These are phyloP conservation scores for Eristalis intricaria DNA, from an alignment of 2,888 invertebrate genomes.

Conservation along the genomic window DNA sequence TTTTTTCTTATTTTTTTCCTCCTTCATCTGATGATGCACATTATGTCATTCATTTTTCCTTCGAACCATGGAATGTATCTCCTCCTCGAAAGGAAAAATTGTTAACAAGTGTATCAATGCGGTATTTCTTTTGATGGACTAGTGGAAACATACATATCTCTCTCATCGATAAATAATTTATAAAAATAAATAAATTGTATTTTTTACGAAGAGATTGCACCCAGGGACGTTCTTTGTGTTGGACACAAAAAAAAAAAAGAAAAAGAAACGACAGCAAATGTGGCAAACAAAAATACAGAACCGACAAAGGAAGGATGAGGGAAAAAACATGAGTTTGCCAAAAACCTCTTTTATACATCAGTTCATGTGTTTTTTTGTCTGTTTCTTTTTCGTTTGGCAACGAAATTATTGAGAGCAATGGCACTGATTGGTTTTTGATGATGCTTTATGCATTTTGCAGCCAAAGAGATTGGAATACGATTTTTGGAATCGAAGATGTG, in stretches of 20 bases:
- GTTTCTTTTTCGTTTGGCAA: constrained; percentile 68
- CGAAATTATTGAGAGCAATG: constrained; percentile 77
- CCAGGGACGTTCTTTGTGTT: constrained; percentile 4
- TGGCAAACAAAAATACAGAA: constrained; percentile 13
- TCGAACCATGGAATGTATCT: constrained; percentile 12
- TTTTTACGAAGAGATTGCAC: constrained; percentile 43
- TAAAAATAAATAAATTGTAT: constrained; percentile 64
- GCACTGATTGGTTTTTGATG: constrained; percentile 75
- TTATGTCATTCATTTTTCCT: constrained; percentile 69
- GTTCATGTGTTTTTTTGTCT: constrained; percentile 27
- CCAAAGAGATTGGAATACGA: constrained; percentile 55
- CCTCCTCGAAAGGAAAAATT: constrained; percentile 35
- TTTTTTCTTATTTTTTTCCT: constrained; percentile 16
- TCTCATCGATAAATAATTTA: constrained; percentile 74
- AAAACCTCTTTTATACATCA: constrained; percentile 42
- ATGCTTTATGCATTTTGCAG: constrained; percentile 69
- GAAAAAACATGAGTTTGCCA: constrained; percentile 58
- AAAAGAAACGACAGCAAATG: constrained; percentile 17
- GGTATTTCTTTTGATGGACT: constrained; percentile 67
- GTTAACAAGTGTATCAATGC: constrained; percentile 69
- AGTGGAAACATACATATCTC: constrained; percentile 48
- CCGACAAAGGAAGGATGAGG: constrained; percentile 24
- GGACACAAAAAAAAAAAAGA: background rate
- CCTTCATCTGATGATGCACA: constrained; percentile 68
- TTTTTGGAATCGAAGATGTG: constrained; percentile 10